Conservation (phyloP, 1,140 invertebrate genomes). For the Eupristina koningsbergeri region DNA sequence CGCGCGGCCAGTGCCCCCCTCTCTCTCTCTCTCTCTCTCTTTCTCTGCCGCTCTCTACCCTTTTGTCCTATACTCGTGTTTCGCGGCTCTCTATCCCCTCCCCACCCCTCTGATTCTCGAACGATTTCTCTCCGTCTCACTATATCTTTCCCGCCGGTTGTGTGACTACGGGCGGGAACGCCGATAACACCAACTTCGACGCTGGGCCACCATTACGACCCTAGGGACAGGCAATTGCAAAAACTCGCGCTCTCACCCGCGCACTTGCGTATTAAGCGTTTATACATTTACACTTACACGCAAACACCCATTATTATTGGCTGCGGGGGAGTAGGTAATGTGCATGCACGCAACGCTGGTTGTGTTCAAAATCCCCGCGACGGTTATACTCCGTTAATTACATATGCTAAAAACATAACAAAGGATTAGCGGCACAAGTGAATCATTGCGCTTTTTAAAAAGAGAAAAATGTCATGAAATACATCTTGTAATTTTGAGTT, state of each 20-base stretch:
- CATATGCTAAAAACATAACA: neutral
- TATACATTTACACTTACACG: too few relatives aligned
- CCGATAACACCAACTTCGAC: constrained; percentile 45
- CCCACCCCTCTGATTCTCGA: constrained; percentile 36
- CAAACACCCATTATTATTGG: too few relatives aligned
- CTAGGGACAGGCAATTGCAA: constrained; percentile 10
- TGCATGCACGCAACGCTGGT: neutral
- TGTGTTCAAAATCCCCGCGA: too few relatives aligned
- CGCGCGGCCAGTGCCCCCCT: too few relatives aligned
- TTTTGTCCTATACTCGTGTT: constrained; percentile 34
- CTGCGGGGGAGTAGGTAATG: too few relatives aligned
- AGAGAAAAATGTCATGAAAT: neutral
- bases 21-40: neutral
- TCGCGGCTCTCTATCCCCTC: constrained; percentile 36
- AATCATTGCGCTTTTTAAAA: neutral
- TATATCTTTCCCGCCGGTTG: constrained; percentile 23
- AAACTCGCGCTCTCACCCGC: neutral
- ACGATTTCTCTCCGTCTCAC: constrained; percentile 4
- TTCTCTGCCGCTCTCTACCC: neutral
- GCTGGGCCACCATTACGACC: constrained; percentile 26
- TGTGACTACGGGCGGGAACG: constrained; percentile 5
- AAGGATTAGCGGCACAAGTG: neutral
- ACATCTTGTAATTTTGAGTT: constrained; percentile 1
- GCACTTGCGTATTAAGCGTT: neutral
- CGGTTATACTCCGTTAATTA: too few relatives aligned